Conservation (phyloP, 23 tunicate genomes). For the Phallusia fumigata region DNA sequence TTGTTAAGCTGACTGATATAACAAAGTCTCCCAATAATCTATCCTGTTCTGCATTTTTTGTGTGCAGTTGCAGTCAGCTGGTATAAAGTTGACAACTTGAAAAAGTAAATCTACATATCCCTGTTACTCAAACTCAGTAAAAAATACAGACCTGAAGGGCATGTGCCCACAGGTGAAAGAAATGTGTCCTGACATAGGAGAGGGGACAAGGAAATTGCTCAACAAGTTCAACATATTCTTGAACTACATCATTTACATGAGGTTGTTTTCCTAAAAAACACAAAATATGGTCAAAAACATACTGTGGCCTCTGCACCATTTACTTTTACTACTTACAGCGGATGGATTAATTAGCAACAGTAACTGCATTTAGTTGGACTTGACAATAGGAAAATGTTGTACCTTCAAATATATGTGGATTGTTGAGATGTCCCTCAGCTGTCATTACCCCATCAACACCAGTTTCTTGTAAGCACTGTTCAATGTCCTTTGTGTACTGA, state of each 20-base stretch:
- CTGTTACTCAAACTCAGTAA: no score
- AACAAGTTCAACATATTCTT: slow-evolving; percentile 64
- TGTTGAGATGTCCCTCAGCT: slow-evolving; percentile 89
- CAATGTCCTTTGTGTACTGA: slow-evolving; percentile 57
- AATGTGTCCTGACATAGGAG: slow-evolving; percentile 57
- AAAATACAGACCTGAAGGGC: slow-evolving; percentile 40
- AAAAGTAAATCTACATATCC: no score
- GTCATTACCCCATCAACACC: slow-evolving; percentile 95
- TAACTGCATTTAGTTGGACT: no score
- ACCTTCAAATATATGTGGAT: slow-evolving; percentile 83
- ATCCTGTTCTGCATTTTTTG: no score
- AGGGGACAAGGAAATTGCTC: slow-evolving; percentile 53
- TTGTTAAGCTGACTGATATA: no score
- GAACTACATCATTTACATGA: slow-evolving; percentile 52
- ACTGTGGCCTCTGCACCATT: no score
- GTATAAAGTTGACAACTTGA: no score
- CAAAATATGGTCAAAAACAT: background rate
- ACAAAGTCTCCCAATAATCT: no score
- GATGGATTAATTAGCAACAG: no score
- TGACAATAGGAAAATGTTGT: background rate
- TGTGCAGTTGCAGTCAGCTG: no score
- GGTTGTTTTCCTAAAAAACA: slow-evolving; percentile 2
- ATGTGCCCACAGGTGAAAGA: slow-evolving; percentile 64
- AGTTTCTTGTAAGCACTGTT: slow-evolving; percentile 67
- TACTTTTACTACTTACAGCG: no score